Percentiles rank a stretch among this genome's conserved stretches.
phyloP scores from a whole-genome alignment of 2,797 vertebrate species.

The Spinibarbus caldwelli region DNA sequence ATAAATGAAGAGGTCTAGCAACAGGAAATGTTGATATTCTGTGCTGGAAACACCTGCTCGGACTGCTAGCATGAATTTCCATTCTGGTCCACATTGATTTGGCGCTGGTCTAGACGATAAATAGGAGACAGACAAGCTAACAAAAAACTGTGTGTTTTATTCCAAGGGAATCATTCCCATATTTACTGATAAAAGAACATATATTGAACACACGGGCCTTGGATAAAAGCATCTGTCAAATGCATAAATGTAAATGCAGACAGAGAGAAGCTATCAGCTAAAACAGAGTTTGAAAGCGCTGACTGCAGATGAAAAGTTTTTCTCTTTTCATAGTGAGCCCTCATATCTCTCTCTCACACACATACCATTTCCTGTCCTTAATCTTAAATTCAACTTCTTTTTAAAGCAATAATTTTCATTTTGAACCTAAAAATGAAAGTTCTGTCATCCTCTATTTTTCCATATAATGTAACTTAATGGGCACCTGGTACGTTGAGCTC shows the following conservation, averaged over 20 bases:
- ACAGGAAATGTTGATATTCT: constrained; percentile 22
- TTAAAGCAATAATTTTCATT: constrained; percentile 13
- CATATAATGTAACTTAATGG: background rate
- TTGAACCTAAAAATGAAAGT: background rate
- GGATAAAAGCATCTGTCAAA: constrained; percentile 10
- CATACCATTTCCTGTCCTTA: constrained; percentile 6
- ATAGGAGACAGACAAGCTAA: constrained; percentile 5
- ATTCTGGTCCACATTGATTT: background rate
- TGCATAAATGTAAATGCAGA: constrained; percentile 23
- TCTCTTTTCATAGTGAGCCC: constrained; percentile 1
- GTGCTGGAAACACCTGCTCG: constrained; percentile 17
- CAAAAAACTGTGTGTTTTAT: background rate
- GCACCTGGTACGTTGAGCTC: background rate
- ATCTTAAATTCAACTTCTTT: constrained; percentile 26
- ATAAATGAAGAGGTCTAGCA: background rate
- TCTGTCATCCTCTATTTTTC: background rate
- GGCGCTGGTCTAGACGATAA: background rate
- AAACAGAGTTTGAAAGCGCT: constrained; percentile 23
- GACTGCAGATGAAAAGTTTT: constrained; percentile 25
- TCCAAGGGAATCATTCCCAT: background rate
- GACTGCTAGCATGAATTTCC: background rate
- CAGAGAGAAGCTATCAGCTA: constrained; percentile 18
- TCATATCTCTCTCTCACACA: constrained; percentile 17
- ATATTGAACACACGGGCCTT: background rate
- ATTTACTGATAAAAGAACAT: constrained; percentile 9